Base-by-base conservation (phyloP, 2,888 invertebrate species). In the Eupithecia pulchellata region DNA sequence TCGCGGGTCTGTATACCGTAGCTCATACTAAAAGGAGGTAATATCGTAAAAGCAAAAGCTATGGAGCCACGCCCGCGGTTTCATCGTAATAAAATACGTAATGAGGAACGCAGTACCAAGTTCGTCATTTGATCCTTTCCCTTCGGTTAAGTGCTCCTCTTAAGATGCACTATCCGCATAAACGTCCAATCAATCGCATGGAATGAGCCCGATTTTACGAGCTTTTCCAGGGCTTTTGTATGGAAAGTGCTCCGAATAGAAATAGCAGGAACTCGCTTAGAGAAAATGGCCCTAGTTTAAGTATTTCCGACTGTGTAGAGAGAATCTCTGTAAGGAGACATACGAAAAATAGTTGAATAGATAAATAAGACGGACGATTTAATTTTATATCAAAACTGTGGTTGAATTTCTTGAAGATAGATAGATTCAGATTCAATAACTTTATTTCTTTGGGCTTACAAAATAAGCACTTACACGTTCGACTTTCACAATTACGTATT, bases 1-100 rank as follows among this genome's bases (percentile, higher is more conserved):
- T 55, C 25, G 39, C 62, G 62, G 69, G 39, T 32, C 42, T 69
- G 66, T 62, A 66, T 62, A 55, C 61, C 25, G 57, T 42, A 20
- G 57, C 25, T 68, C 34, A 25, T 61, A 61, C 34, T 61, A 61
- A 34, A 61, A 61, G 32, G 25, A 36, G 61, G 25, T 34, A 61
- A 61, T 61, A 61, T 61, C 61, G 61, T 61, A 61, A 61, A 61
- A 0, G 61, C 61, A 61, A 61, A 25, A 32, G 61, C 61, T 61
- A 61, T 61, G 61, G n/a, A 61, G 61, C 61, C 32, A 61, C 34
- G 61, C 20, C 36, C 34, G 61, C 61, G 34, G 61, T 61, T 61
- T 61, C 61, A 5, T 25, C 61, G 61, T 61, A 36, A 32, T 61
- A 61, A 61, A 61, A 61, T 61, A 61, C 25, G 34, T 34, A 61